Conservation (phyloP, 2,113 vertebrate species). For the Rhegmatorhina hoffmannsi region DNA sequence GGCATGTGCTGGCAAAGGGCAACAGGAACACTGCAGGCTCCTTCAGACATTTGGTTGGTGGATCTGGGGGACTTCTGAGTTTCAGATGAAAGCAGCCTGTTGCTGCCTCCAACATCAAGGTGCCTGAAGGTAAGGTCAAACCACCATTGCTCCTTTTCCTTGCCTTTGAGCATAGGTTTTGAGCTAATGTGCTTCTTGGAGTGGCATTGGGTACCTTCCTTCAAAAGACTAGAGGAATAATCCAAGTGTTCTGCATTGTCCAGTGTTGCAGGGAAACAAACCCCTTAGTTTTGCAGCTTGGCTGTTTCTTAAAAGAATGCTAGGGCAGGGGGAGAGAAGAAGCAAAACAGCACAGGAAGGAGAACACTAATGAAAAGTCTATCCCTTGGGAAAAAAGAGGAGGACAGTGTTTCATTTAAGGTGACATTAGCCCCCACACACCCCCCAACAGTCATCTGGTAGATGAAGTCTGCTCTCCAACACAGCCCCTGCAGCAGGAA, state of each 20-base stretch:
- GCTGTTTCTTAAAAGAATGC: not conserved
- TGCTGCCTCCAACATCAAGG: not conserved
- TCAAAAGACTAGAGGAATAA: not conserved
- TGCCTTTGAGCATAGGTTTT: not conserved
- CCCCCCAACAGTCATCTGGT: accelerated
- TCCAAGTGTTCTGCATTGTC: accelerated
- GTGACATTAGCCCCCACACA: not conserved
- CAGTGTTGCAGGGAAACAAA: not conserved
- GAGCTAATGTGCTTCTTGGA: not conserved
- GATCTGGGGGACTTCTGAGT: not conserved
- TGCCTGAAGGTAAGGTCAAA: not conserved
- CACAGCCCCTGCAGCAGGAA: not conserved
- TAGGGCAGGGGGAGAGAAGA: accelerated
- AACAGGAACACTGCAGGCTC: accelerated
- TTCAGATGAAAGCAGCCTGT: not conserved
- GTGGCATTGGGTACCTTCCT: not conserved
- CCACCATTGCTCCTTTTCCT: not conserved
- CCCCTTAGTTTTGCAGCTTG: not conserved
- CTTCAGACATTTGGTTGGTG: accelerated
- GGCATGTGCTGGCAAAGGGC: not conserved
- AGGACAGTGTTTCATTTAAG: not conserved
- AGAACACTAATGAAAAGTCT: not conserved
- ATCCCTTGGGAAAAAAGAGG: not conserved
- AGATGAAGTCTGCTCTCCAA: not conserved
- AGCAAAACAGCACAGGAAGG: not conserved